Conservation (phyloP, 2,113 vertebrate genomes). For the Malurus alboscapulatus region DNA sequence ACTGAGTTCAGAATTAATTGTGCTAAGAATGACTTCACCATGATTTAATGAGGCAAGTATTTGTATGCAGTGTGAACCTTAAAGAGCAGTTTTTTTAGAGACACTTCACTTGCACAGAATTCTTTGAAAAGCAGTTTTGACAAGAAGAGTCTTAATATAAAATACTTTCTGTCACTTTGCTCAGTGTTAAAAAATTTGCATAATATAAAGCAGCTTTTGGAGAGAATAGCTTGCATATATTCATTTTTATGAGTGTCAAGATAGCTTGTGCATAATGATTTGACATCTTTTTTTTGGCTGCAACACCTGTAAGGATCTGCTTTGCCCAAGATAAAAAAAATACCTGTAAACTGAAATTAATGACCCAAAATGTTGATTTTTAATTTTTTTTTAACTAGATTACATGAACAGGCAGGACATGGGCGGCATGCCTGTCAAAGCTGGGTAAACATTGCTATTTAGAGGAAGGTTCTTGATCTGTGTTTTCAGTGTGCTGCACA, state of each 20-base stretch:
- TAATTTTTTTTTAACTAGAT: neutral
- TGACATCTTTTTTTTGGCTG: conserved; percentile 5
- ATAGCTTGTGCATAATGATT: conserved; percentile 36
- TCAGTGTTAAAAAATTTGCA: conserved; percentile 54
- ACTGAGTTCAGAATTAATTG: neutral
- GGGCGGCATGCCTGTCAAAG: neutral
- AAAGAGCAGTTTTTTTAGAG: conserved; percentile 13
- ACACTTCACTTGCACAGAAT: conserved; percentile 24
- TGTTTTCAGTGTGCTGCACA: neutral
- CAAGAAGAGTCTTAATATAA: conserved; percentile 58
- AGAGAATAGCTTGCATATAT: conserved; percentile 60
- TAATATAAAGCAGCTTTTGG: conserved; percentile 49
- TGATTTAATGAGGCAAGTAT: conserved; percentile 22
- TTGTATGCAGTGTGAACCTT: conserved; percentile 42
- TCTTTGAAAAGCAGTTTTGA: conserved; percentile 53
- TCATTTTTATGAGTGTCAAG: conserved; percentile 49
- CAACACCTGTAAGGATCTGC: neutral
- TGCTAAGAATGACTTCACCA: neutral
- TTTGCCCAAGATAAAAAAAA: neutral
- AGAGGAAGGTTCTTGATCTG: neutral
- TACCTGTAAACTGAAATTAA: neutral
- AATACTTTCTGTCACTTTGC: conserved; percentile 57
- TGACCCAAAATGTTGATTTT: neutral
- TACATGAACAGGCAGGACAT: neutral
- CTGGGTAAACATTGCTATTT: neutral